Conservation (phyloP, 2,797 vertebrate genomes). For the Peromyscus aztecus region DNA sequence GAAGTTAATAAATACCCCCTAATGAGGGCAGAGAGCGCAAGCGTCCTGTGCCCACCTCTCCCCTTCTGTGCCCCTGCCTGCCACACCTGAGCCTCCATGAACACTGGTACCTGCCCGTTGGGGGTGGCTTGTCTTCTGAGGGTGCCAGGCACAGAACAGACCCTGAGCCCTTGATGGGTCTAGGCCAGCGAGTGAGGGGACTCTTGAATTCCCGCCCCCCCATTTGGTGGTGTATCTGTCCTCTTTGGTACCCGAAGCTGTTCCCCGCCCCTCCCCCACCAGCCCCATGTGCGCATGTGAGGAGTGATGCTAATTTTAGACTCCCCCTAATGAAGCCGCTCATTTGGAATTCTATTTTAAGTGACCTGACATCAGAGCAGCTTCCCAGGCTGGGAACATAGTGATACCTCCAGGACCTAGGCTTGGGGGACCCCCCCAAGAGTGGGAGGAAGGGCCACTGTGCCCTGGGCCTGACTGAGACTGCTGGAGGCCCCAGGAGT, state of each 20-base stretch:
- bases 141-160: background rate
- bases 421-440: background rate
- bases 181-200: background rate
- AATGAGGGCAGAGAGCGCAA: slow-evolving; percentile 82
- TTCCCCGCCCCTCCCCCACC: background rate
- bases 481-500: background rate
- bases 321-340: slow-evolving; percentile 85
- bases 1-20: slow-evolving; percentile 86
- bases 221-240: background rate
- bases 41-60: slow-evolving; percentile 32
- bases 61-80: background rate
- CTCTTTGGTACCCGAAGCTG: background rate
- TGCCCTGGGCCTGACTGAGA: background rate
- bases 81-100: accelerated
- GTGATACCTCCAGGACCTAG: background rate
- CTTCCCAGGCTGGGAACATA: slow-evolving; percentile 70
- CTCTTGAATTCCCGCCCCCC: background rate
- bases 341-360: slow-evolving; percentile 86
- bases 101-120: background rate
- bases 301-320: slow-evolving; percentile 86
- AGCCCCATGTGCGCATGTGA: background rate
- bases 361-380: slow-evolving; percentile 85
- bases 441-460: background rate
- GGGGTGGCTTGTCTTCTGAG: background rate
- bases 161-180: background rate